Evolutionary conservation across 2,888 invertebrate genomes (phyloP), one percentile per base, ranked within the genome.

Genomic region (Diploptera punctata): DNA sequence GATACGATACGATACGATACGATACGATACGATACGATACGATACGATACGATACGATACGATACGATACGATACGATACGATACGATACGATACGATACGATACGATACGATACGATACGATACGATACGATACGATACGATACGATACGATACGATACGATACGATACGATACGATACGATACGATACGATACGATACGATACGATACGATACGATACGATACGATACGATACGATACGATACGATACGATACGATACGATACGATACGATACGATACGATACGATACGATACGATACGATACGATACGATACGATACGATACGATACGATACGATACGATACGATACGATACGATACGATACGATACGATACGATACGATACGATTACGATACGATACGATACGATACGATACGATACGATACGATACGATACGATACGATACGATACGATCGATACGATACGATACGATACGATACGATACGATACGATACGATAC

Each of bases 1-100:
- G 21, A 61, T 61, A 61, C 61, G 21, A 61, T 61, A 61, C 61
- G 21, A 21, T 61, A 61, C 61, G 21, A 21, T 61, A 26, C 61
- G 21, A 61, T 31, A 26, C 61, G 21, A 61, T 31, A 26, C 61
- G 21, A 21, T 31, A 26, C 61, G 21, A 61, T 31, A 26, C 61
- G 21, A 61, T 31, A 38, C 38, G 38, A 38, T 38, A 38, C 38
- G 38, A 38, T 38, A 38, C 61, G 21, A 61, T 31, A 26, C 61
- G 21, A 61, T 31, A 26, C 24, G 21, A 61, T 31, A 26, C 61
- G 21, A 21, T 24, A 26, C 61, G 21, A 61, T 31, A 26, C 61
- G 21, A 61, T 31, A 26, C 61, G 21, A 21, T 31, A 61, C 61
- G 21, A 21, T 31, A 61, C 61, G 21, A 61, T 31, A 61, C 61